phyloP scores from a whole-genome alignment of 2,888 invertebrate genomes.

The Alsophila aescularia region DNA sequence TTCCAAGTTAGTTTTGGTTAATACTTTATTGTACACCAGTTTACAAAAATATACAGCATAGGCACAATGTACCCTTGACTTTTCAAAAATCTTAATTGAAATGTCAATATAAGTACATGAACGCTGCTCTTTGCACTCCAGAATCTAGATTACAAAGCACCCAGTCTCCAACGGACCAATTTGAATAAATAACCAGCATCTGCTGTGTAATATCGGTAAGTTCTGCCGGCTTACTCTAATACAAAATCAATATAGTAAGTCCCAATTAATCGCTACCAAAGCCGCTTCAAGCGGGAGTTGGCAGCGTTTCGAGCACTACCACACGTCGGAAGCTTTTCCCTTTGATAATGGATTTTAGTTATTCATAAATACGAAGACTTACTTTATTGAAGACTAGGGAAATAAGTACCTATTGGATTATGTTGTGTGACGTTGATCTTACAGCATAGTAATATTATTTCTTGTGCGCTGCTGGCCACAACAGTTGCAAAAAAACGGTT shows the following conservation, averaged over 20 bases:
- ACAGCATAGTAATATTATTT: no score
- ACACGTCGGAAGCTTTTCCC: slow-evolving; percentile 42
- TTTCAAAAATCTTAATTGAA: no score
- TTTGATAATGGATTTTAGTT: slow-evolving; percentile 54
- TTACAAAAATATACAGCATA: no score
- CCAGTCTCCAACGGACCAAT: slow-evolving; percentile 20
- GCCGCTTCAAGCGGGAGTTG: slow-evolving; percentile 54
- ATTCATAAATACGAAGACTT: slow-evolving; percentile 48
- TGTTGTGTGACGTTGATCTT: no score
- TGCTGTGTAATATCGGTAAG: slow-evolving; percentile 64
- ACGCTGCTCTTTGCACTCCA: neutral
- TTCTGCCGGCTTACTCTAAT: slow-evolving; percentile 70
- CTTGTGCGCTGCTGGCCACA: no score
- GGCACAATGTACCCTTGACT: no score
- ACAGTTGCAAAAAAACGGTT: no score
- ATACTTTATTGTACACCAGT: no score
- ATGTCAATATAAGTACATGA: no score
- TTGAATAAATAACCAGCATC: slow-evolving; percentile 65
- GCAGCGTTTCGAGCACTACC: slow-evolving; percentile 40
- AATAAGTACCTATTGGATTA: slow-evolving; percentile 12
- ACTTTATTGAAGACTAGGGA: slow-evolving; percentile 19
- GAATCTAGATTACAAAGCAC: slow-evolving; percentile 15
- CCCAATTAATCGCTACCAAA: slow-evolving; percentile 73
- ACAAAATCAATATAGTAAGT: slow-evolving; percentile 79
- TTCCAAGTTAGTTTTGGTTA: no score